These are phyloP conservation scores for Enoplosus armatus DNA, from an alignment of 2,797 vertebrate species.

Conservation along the genomic window DNA sequence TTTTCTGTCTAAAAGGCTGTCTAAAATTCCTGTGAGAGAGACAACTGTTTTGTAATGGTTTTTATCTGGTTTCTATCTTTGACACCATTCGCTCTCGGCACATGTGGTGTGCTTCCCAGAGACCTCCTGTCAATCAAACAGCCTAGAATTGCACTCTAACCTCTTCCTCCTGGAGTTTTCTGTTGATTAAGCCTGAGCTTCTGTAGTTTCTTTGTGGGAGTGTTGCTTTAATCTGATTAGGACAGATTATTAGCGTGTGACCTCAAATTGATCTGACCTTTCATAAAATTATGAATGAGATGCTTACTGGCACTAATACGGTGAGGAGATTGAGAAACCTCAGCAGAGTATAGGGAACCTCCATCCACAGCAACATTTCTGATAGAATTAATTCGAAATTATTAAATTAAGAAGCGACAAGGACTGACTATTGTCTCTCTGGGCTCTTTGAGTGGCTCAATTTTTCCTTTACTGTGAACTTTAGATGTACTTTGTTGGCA, in stretches of 20 bases:
- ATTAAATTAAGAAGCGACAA: neutral
- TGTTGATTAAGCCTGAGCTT: neutral
- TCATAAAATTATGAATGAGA: slow-evolving; percentile 32
- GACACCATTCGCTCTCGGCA: neutral
- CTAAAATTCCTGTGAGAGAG: slow-evolving; percentile 17
- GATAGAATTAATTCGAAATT: slow-evolving; percentile 16
- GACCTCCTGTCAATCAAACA: slow-evolving; percentile 6
- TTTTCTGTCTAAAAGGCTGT: too few relatives aligned
- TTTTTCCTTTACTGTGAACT: slow-evolving; percentile 59
- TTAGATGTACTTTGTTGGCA: slow-evolving; percentile 51
- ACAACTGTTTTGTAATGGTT: neutral
- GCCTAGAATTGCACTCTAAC: neutral
- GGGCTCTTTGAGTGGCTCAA: neutral
- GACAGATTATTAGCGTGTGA: slow-evolving; percentile 44
- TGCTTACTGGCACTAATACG: slow-evolving; percentile 11
- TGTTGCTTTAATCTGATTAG: slow-evolving; percentile 46
- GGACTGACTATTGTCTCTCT: neutral
- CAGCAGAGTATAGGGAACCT: neutral
- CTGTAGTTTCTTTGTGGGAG: neutral
- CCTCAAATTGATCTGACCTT: slow-evolving; percentile 40
- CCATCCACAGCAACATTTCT: neutral
- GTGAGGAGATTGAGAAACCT: neutral
- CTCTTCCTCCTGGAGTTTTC: neutral
- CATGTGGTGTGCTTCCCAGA: neutral
- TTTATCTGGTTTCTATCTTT: slow-evolving; percentile 3